Conservation (phyloP, 2,797 vertebrate genomes). For the Hemitrygon akajei region DNA sequence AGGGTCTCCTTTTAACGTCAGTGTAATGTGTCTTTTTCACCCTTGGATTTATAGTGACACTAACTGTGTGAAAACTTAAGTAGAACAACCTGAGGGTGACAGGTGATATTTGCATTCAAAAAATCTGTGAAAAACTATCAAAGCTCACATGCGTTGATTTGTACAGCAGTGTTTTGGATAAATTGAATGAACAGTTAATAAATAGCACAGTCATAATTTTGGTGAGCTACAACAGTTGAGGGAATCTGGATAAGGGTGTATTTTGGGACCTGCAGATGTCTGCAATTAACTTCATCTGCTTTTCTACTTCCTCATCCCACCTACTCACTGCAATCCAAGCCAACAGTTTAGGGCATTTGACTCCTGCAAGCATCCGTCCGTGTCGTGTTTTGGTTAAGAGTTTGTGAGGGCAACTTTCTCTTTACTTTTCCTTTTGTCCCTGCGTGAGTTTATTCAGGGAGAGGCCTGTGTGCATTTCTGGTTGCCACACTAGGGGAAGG, state of each 20-base stretch:
- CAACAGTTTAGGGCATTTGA: not conserved
- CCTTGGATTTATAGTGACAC: not conserved
- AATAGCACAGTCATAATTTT: not conserved
- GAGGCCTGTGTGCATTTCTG: not conserved
- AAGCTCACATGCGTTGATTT: not conserved
- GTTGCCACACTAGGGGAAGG: too few relatives aligned
- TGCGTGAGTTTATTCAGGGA: not conserved
- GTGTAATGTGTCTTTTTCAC: not conserved
- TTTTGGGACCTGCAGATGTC: not conserved
- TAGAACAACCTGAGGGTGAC: not conserved
- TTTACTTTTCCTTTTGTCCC: not conserved
- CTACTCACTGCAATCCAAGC: not conserved
- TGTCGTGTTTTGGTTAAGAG: not conserved
- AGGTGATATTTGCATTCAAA: not conserved
- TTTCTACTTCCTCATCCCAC: not conserved
- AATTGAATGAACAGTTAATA: too few relatives aligned
- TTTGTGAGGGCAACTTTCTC: not conserved
- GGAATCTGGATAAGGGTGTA: not conserved
- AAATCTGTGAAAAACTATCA: not conserved
- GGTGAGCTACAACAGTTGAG: not conserved
- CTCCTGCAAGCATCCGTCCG: not conserved
- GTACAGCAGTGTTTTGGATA: not conserved
- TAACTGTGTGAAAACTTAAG: not conserved
- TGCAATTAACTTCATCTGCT: not conserved
- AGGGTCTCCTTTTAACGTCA: not conserved